Evolutionary conservation across 2,888 invertebrate genomes (phyloP), one percentile per base, ranked within the genome.

Genomic region (Teinopalpus imperialis): DNA sequence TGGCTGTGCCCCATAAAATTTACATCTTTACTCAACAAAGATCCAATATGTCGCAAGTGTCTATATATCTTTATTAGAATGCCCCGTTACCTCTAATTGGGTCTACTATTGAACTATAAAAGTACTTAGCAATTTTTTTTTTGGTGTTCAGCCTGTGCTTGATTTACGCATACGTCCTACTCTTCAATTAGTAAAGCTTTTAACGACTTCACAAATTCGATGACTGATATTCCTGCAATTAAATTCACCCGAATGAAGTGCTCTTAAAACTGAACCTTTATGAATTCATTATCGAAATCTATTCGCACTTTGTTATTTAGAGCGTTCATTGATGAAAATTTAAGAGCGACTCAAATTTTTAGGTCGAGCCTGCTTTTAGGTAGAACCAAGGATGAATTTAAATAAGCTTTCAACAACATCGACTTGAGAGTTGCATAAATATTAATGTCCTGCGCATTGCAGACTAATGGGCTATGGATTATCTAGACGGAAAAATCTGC

Each of bases 351-450:
- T 72, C 65, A 67, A 73, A 77, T 74, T 79, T 79, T 77, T 73
- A 76, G 71, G 59, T 64, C 65, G 61, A 63, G 61, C 57, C 64
- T 63, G 68, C 78, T 78, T 75, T 79, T 76, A 74, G 74, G 74
- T 67, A 67, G 69, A 55, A 69, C 71, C 69, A 69, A 72, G 76
- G 75, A 76, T 81, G 80, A 85, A 86, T 86, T 77, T 80, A 79
- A 85, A 86, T 81, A 71, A 80, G 82, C 78, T 74, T 68, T 76
- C 71, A 75, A 72, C 75, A 68, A 60, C 70, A 76, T 71, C 69
- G 76, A 77, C 74, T 77, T 63, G 68, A 67, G 73, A 74, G 72
- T 70, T 75, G 73, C 74, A 81, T 83, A 79, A 82, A 86, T 85
- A 82, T 82, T 85, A 80, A 85, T 85, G 79, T 61, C 61, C 56